These are phyloP conservation scores for Caloenas nicobarica DNA, from an alignment of 2,113 vertebrate genomes.

Conservation along the genomic window DNA sequence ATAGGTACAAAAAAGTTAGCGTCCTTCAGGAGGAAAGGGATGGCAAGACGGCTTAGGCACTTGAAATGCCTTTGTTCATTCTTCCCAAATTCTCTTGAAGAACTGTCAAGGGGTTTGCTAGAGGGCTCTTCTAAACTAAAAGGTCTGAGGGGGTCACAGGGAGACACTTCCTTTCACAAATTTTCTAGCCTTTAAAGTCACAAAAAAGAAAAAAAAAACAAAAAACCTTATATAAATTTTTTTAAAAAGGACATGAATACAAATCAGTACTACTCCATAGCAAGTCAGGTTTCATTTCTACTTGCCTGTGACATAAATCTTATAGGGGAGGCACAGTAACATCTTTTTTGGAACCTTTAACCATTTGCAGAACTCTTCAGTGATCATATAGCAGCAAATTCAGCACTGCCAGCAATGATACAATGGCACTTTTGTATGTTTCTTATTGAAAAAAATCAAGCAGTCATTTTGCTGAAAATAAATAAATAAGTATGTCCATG, in stretches of 20 bases:
- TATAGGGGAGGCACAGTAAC: neutral
- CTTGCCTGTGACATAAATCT: neutral
- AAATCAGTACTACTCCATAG: neutral
- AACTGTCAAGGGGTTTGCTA: neutral
- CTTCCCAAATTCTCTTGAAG: neutral
- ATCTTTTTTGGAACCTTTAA: neutral
- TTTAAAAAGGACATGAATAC: neutral
- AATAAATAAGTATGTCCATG: neutral
- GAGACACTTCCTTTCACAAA: neutral
- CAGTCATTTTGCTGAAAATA: neutral
- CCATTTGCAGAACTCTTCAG: neutral
- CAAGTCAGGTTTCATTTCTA: neutral
- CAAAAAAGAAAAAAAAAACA: neutral
- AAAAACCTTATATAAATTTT: too few relatives aligned
- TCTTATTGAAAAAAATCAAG: neutral
- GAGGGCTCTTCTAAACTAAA: neutral
- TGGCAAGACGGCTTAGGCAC: neutral
- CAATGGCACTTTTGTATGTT: neutral
- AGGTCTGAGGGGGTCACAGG: neutral
- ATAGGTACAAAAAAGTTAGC: neutral
- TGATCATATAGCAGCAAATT: neutral
- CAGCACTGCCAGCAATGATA: neutral
- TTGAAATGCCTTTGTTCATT: neutral
- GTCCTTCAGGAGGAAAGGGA: neutral
- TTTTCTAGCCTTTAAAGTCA: neutral